phyloP scores from a whole-genome alignment of 2,888 invertebrate species.

The Eupithecia abbreviata region DNA sequence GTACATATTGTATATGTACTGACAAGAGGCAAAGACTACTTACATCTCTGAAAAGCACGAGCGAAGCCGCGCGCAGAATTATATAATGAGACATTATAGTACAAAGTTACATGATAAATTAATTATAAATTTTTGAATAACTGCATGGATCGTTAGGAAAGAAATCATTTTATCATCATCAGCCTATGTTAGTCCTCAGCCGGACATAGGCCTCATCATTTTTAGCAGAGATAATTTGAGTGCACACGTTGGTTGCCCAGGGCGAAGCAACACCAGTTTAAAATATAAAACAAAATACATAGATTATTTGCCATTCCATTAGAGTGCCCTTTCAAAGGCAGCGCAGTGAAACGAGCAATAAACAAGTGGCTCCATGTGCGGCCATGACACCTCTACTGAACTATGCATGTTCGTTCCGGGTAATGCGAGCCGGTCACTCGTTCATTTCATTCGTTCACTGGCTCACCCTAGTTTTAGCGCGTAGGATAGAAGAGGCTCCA shows the following conservation, averaged over 20 bases:
- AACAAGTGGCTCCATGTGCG: constrained; percentile 21
- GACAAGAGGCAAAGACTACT: too few relatives aligned
- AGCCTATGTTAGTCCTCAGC: too few relatives aligned
- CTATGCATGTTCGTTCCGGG: constrained; percentile 20
- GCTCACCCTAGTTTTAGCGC: not conserved
- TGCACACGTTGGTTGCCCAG: not conserved
- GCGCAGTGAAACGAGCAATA: constrained; percentile 9
- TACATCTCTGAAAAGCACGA: too few relatives aligned
- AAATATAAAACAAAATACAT: not conserved
- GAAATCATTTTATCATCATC: too few relatives aligned
- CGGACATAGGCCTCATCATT: too few relatives aligned
- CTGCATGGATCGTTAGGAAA: not conserved
- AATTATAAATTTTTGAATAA: not conserved
- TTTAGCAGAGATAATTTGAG: too few relatives aligned
- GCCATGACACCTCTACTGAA: constrained; percentile 7
- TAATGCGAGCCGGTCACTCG: not conserved
- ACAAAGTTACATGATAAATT: too few relatives aligned
- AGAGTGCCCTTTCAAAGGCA: not conserved
- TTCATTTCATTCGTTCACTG: constrained; percentile 3
- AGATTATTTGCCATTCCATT: not conserved
- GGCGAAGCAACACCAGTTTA: not conserved
- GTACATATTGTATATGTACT: too few relatives aligned
- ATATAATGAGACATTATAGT: too few relatives aligned
- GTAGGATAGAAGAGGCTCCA: too few relatives aligned
- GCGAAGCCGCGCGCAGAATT: too few relatives aligned